Base-by-base conservation (phyloP, 2,113 vertebrate species). In the Phylloscopus trochilus region DNA sequence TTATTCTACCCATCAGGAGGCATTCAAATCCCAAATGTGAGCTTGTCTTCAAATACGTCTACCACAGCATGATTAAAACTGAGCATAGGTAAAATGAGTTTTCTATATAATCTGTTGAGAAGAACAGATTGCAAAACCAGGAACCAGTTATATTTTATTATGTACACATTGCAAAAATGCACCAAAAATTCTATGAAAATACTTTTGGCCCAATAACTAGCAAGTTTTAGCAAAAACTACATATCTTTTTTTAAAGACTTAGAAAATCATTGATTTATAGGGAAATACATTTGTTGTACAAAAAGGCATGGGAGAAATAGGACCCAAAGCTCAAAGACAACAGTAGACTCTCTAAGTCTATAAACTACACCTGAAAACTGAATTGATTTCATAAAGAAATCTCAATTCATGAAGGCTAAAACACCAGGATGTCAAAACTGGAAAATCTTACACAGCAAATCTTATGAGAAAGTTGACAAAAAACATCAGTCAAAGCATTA, bases 391-490 rank as follows among this genome's bases (percentile, higher is more conserved):
- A 31, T 70, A 53, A 7, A 81, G 43, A 89, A 85, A 75, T 60
- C 27, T 49, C 0, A 0, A 15, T 28, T 63, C 33, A 43, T 9
- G 13, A 49, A 60, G 28, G 1, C 21, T 78, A 30, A 37, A 76
- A 79, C 33, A 82, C 1, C 8, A 43, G 10, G 16, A 23, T 69
- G 9, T 28, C n/a, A 68, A 52, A 31, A 13, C 8, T 58, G 10
- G 14, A 79, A 89, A 82, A 64, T 27, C 19, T 67, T 64, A 53
- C 27, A 44, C 13, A 64, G 43, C 15, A 69, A 56, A 59, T 69
- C 33, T 68, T 76, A 47, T 5, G 56, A 44, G 22, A 55, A 70
- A 75, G 49, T 49, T 80, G 35, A 26, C 35, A 56, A 76, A 62
- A 14, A 7, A 33, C 3, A 24, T 67, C 51, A 93, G 16, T 30